Evolutionary conservation across 53 echinoderm and acorn worm species (phyloP).

Genomic region (Mesocentrotus franciscanus): DNA sequence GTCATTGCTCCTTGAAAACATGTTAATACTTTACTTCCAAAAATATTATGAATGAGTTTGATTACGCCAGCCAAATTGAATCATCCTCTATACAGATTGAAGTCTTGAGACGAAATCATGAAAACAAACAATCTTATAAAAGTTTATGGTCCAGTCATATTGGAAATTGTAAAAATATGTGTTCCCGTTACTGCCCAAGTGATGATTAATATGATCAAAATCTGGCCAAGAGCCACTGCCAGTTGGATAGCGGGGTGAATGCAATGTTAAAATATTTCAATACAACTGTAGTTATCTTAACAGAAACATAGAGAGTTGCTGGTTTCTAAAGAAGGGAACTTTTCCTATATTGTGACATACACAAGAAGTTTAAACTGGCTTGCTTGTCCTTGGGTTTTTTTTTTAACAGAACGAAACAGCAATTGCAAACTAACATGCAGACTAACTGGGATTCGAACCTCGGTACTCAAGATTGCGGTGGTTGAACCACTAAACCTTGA

Average conservation of each 20-base stretch:
- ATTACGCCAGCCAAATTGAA: constrained; percentile 24
- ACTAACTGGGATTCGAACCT: background rate
- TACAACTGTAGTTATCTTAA: no score
- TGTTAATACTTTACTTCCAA: background rate
- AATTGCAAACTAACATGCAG: background rate
- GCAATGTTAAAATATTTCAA: no score
- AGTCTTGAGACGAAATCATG: background rate
- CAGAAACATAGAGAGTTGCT: no score
- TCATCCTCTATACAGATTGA: background rate
- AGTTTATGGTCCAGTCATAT: background rate
- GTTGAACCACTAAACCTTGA: background rate
- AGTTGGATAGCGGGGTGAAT: background rate
- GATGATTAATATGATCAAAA: constrained; percentile 14
- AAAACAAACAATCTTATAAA: background rate
- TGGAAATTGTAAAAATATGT: constrained; percentile 32
- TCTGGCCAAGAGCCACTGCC: background rate
- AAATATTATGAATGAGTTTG: background rate
- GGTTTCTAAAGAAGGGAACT: no score
- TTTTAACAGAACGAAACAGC: no score
- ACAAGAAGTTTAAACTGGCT: no score
- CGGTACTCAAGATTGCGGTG: background rate
- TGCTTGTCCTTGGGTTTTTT: no score
- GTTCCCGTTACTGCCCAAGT: background rate
- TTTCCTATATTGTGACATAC: no score
- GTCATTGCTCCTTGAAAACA: background rate